A percentile compares a stretch with the other conserved stretches of the same genome.
These are phyloP conservation scores for Drosophila neotestacea DNA, from an alignment of 2,888 invertebrate species.

Conservation along the genomic window DNA sequence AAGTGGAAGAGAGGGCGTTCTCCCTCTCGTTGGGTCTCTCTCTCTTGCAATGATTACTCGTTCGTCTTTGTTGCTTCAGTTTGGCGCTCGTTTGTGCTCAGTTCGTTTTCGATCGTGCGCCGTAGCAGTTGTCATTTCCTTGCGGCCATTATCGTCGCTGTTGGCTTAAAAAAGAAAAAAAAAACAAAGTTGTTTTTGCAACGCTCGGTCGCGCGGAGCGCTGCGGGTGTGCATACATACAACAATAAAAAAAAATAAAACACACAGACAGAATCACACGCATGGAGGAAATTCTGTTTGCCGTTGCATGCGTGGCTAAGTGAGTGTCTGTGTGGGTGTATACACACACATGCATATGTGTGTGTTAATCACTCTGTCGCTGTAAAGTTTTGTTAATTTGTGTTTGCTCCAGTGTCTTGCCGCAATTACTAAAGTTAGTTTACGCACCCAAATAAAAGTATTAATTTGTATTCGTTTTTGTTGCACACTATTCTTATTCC, in stretches of 20 bases:
- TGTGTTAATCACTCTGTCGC: conserved; percentile 59
- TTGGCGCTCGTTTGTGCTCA: conserved; percentile 41
- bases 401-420: conserved; percentile 66
- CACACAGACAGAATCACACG: conserved; percentile 35
- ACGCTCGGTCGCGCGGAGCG: conserved; percentile 57
- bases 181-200: conserved; percentile 61
- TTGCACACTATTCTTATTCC: conserved; percentile 13
- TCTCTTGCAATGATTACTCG: conserved; percentile 12
- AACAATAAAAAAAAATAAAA: conserved; percentile 29
- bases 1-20: conserved; percentile 2
- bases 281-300: conserved; percentile 60
- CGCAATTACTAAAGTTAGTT: conserved; percentile 31
- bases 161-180: conserved; percentile 36
- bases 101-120: conserved; percentile 79
- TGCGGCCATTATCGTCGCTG: conserved; percentile 43
- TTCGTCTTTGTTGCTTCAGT: conserved; percentile 21
- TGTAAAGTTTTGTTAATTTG: conserved; percentile 66
- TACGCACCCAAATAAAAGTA: conserved; percentile 19
- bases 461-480: neutral
- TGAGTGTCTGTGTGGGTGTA: conserved; percentile 49
- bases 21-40: conserved; percentile 17
- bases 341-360: conserved; percentile 21
- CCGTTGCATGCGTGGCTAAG: conserved; percentile 63
- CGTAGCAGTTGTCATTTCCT: conserved; percentile 70
- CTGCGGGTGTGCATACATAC: conserved; percentile 59